phyloP scores from a whole-genome alignment of 2,888 invertebrate genomes.

The Amblyteles armatorius region DNA sequence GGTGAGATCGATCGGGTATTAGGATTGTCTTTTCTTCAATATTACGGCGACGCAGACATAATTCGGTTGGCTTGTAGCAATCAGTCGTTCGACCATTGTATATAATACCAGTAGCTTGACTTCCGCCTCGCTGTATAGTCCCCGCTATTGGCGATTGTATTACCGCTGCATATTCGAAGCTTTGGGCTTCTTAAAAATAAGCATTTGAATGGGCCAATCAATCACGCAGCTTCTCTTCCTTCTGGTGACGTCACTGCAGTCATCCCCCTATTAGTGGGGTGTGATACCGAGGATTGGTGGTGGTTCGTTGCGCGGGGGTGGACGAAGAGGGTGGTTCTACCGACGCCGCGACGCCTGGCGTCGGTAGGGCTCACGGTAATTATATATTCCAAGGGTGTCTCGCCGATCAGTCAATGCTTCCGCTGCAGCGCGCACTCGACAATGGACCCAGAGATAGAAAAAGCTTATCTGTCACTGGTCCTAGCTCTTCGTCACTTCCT shows the following conservation, averaged over 20 bases:
- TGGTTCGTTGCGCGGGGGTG: slow-evolving; percentile 55
- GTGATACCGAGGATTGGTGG: slow-evolving; percentile 73
- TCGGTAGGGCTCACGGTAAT: slow-evolving; percentile 75
- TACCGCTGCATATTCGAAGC: slow-evolving; percentile 54
- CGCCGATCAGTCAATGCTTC: slow-evolving; percentile 85
- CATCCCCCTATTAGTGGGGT: slow-evolving; percentile 81
- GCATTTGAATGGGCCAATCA: slow-evolving; percentile 84
- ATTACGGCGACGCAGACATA: slow-evolving; percentile 47
- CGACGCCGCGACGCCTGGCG: slow-evolving; percentile 56
- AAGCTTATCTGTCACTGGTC: slow-evolving; percentile 83
- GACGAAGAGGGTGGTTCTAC: slow-evolving; percentile 49
- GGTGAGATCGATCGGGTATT: slow-evolving; percentile 81
- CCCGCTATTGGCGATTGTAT: slow-evolving; percentile 3
- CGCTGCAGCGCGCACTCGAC: slow-evolving; percentile 81
- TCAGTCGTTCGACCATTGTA: slow-evolving; percentile 43
- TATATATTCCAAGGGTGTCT: slow-evolving; percentile 84
- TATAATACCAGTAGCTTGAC: slow-evolving; percentile 20
- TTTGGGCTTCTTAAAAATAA: slow-evolving; percentile 78
- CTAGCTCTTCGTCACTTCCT: slow-evolving; percentile 77
- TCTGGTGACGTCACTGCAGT: slow-evolving; percentile 81
- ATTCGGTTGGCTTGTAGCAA: slow-evolving; percentile 55
- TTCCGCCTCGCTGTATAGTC: slow-evolving; percentile 47
- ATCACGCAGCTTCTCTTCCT: slow-evolving; percentile 79
- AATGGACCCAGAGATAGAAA: slow-evolving; percentile 83
- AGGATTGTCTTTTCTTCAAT: slow-evolving; percentile 46